phyloP scores from a whole-genome alignment of 2,888 invertebrate species.

The Ennomos erosarius region DNA sequence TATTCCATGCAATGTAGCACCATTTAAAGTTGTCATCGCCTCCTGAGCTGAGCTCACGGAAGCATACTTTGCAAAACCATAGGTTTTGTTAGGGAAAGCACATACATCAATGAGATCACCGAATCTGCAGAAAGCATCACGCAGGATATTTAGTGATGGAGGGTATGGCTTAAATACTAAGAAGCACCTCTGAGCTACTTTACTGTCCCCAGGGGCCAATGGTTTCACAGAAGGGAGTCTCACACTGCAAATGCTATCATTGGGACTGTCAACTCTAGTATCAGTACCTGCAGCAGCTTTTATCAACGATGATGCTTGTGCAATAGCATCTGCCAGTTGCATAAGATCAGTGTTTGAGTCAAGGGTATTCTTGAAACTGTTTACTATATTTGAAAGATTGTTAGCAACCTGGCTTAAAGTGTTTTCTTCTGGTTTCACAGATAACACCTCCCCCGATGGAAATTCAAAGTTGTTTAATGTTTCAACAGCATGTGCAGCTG shows the following conservation, averaged over 20 bases:
- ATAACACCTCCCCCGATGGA: constrained; percentile 93
- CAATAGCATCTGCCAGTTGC: constrained; percentile 90
- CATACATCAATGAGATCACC: constrained; percentile 96
- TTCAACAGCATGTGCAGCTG: constrained; percentile 89
- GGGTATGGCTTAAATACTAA: constrained; percentile 88
- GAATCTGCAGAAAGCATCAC: constrained; percentile 95
- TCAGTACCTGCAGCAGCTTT: constrained; percentile 85
- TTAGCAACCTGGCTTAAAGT: constrained; percentile 68
- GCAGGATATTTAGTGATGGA: constrained; percentile 90
- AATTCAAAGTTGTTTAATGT: constrained; percentile 96
- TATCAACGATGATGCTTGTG: constrained; percentile 90
- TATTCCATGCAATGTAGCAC: constrained; percentile 92
- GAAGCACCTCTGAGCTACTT: constrained; percentile 88
- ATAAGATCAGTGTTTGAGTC: constrained; percentile 82
- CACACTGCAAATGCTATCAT: constrained; percentile 85
- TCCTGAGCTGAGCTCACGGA: constrained; percentile 90
- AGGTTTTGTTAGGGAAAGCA: constrained; percentile 94
- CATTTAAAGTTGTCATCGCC: constrained; percentile 90
- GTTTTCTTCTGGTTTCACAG: constrained; percentile 88
- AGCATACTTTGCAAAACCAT: constrained; percentile 96
- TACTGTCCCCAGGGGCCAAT: constrained; percentile 85
- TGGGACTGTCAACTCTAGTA: constrained; percentile 41
- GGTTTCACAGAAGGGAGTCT: constrained; percentile 90
- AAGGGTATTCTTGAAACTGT: constrained; percentile 69
- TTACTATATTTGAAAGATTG: constrained; percentile 68